Evolutionary conservation across 2,888 invertebrate genomes (phyloP), one percentile per base, ranked within the genome.

Genomic region (Sthenelais limicola): DNA sequence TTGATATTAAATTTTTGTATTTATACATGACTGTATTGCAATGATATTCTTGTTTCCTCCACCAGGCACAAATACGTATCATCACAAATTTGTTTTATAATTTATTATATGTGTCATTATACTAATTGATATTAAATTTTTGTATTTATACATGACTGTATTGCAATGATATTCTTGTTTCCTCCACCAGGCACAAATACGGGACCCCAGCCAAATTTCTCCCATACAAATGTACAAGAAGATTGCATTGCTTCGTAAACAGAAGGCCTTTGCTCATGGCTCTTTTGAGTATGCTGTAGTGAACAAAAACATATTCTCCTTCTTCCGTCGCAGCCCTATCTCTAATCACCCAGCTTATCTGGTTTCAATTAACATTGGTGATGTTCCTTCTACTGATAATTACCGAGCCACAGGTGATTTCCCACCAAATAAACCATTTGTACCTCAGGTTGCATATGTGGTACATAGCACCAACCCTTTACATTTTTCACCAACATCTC

Each of bases 271-370:
- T 18, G 48, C 24, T 15, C 35, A 54, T 0, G 70, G 70, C 4
- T 43, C 18, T 12, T 54, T 54, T 3, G 54, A 70, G 18, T 70
- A 28, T 30, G 70, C 56, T 3, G 28, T 70, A 3, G 56, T 70
- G n/a, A 70, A 70, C 30, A 47, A 70, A 26, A 47, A 70, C n/a
- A 47, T 70, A 9, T 70, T 70, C 26, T 70, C 70, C 54, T 70
- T 70, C 33, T 30, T 51, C 52, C 47, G 69, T 1, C 26, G 4
- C 51, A 49, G 48, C 5, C 18, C 18, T 4, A 38, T 32, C 0
- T 28, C n/a, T 26, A 43, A 70, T 18, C 43, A 70, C 32, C 70
- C 70, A 1, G 54, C 38, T 3, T 70, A 70, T 47, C 52, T 70
- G 35, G 56, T 70, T 3, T 54, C 70, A 15, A 43, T 70, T 12